Evolutionary conservation across 2,113 vertebrate genomes (phyloP), one percentile per base, ranked within the genome.

Genomic region (Lophius piscatorius): DNA sequence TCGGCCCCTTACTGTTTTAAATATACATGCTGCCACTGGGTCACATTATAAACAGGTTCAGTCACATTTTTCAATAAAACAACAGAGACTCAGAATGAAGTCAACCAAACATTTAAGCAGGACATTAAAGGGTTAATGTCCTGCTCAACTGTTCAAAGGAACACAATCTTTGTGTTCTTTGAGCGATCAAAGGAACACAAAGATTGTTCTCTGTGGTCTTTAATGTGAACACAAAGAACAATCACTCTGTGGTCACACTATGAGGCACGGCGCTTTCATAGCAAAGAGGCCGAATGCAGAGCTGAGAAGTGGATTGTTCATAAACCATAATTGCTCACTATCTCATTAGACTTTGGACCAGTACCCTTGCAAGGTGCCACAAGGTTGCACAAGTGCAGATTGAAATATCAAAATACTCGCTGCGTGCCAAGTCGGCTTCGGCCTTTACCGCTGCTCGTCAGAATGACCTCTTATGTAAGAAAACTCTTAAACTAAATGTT

Each of bases 301-400:
- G 59, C 54, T 71, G 59, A 73, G 59, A 70, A 72, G 70, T 52
- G 51, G 80, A 72, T 85, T 81, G 76, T 68, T 83, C 87, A 87
- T 88, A 84, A 87, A 84, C 83, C 65, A 66, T 77, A 87, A 87
- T 84, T 84, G 74, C 82, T 79, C 63, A 55, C 70, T 89, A 90
- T 90, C 88, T 84, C 69, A 49, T 61, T 60, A 81, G 85, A 90
- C 88, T 89, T 89, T 87, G 86, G 73, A 89, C 88, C n/a, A n/a
- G n/a, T 70, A 62, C 24, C 35, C 70, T 72, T 71, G 64, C n/a
- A 8, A 71, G 38, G 69, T 69, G 63, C 57, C 31, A 69, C 74
- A 66, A 85, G 82, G 61, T 63, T 83, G 74, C 34, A 36, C 65
- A 50, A 41, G 33, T 0, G 18, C 29, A 75, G 85, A 83, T 73